Percentiles rank a stretch among this genome's conserved stretches.
These are phyloP conservation scores for Temnothorax ravouxi DNA, from an alignment of 2,888 invertebrate genomes.

Conservation along the genomic window DNA sequence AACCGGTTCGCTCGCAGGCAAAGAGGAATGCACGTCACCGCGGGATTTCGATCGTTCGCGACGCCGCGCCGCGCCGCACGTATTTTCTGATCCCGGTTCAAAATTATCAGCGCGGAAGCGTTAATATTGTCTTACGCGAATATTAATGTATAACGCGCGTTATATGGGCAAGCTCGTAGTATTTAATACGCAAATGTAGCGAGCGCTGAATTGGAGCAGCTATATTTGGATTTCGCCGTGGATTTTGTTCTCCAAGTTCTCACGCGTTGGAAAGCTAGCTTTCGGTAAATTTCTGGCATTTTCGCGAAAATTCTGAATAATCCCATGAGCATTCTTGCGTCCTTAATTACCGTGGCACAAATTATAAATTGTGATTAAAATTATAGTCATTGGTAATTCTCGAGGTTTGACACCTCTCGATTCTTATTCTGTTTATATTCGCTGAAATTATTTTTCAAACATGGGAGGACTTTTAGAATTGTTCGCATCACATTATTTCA, in stretches of 20 bases:
- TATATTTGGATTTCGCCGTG: not conserved
- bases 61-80: conserved; percentile 16
- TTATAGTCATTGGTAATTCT: no score
- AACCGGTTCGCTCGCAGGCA: conserved; percentile 51
- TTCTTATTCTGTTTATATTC: no score
- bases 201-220: not conserved
- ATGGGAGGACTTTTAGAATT: not conserved
- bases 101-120: conserved; percentile 33
- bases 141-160: conserved; percentile 21
- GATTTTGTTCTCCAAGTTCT: not conserved
- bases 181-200: conserved; percentile 1
- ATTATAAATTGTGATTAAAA: not conserved
- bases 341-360: not conserved
- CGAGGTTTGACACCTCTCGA: no score
- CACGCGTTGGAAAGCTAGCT: not conserved
- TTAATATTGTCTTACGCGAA: conserved; percentile 15
- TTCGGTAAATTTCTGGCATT: not conserved
- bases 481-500: not conserved
- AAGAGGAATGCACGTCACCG: conserved; percentile 52
- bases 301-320: not conserved
- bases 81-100: conserved; percentile 46
- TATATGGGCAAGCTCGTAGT: not conserved
- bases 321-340: not conserved
- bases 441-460: not conserved
- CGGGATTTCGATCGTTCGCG: conserved; percentile 47